These are phyloP conservation scores for Hycleus phaleratus DNA, from an alignment of 1,140 invertebrate genomes.

Conservation along the genomic window DNA sequence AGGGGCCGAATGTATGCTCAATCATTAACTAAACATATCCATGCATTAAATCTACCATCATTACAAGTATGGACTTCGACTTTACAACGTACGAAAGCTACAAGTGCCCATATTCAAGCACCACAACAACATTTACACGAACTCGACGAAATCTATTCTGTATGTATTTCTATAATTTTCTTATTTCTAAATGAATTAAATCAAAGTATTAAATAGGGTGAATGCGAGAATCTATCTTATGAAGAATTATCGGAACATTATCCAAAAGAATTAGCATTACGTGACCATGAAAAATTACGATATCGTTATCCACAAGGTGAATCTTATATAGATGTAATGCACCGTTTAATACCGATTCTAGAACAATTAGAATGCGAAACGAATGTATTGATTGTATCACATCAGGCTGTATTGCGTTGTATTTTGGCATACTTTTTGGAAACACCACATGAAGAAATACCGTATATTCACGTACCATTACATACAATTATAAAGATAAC, in stretches of 20 bases:
- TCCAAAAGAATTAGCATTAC: conserved; percentile 83
- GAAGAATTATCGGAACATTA: conserved; percentile 86
- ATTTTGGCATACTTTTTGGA: conserved; percentile 86
- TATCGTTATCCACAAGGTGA: conserved; percentile 91
- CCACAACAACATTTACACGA: conserved; percentile 70
- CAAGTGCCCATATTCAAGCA: conserved; percentile 69
- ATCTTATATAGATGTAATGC: conserved; percentile 81
- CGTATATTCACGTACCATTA: conserved; percentile 84
- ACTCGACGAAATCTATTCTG: conserved; percentile 86
- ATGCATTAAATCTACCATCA: conserved; percentile 55
- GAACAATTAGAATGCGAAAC: conserved; percentile 74
- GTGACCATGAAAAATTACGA: conserved; percentile 85
- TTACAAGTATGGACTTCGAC: conserved; percentile 85
- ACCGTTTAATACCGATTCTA: conserved; percentile 71
- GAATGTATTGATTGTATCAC: conserved; percentile 81
- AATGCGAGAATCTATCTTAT: conserved; percentile 88
- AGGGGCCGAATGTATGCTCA: conserved; percentile 73
- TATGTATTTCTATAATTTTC: conserved; percentile 46
- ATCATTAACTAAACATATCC: conserved; percentile 66
- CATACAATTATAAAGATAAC: conserved; percentile 80
- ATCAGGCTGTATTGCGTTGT: conserved; percentile 87
- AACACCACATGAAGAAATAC: conserved; percentile 67
- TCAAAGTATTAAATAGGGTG: conserved; percentile 54
- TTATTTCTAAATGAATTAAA: conserved; percentile 4
- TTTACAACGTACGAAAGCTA: conserved; percentile 78